Conservation (phyloP, 2,797 vertebrate genomes). For the Monodelphis domestica region DNA sequence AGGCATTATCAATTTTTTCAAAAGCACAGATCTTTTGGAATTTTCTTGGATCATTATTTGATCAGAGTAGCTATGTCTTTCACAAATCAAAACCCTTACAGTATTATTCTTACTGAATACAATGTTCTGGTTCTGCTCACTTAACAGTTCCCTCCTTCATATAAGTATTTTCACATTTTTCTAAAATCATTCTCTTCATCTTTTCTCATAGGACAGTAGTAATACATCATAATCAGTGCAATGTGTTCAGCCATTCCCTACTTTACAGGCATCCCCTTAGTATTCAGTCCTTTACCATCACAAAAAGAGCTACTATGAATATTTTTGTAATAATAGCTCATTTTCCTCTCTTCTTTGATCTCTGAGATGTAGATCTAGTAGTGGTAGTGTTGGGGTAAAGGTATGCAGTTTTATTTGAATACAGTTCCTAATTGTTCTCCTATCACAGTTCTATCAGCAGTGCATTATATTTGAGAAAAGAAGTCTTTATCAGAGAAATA, state of each 20-base stretch:
- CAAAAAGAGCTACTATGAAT: not conserved
- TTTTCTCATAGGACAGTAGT: not conserved
- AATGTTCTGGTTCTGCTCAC: not conserved
- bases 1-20: not conserved
- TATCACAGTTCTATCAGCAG: no score
- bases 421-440: no score
- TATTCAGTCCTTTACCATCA: not conserved
- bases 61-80: not conserved
- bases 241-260: not conserved
- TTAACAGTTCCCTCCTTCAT: not conserved
- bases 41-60: not conserved
- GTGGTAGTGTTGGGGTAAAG: no score
- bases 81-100: not conserved
- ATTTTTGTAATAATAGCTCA: not conserved
- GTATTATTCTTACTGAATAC: not conserved
- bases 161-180: not conserved
- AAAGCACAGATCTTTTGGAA: not conserved
- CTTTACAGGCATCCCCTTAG: not conserved
- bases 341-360: not conserved
- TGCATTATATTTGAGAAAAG: no score
- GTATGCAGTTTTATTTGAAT: no score
- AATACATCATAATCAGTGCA: not conserved
- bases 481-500: no score
- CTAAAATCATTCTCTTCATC: not conserved
- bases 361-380: no score